A percentile compares a stretch with the other conserved stretches of the same genome.
These are phyloP conservation scores for Gymnoscopelus braueri DNA, from an alignment of 2,797 vertebrate genomes.

Conservation along the genomic window DNA sequence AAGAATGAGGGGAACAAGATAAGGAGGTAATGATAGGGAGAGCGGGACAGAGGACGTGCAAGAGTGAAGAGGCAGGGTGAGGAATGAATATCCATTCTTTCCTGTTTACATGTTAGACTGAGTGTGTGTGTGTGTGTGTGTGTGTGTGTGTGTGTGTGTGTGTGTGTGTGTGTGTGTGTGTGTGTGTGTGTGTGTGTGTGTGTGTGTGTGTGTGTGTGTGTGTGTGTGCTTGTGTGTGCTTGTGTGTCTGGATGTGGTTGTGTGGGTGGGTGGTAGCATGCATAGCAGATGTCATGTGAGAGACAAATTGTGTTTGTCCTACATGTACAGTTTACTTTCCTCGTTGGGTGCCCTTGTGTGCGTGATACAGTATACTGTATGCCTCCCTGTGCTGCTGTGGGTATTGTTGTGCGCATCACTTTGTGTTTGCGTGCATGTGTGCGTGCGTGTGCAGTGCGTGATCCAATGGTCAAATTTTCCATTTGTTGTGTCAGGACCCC, in stretches of 20 bases:
- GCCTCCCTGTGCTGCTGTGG: not conserved
- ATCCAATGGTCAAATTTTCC: constrained; percentile 44
- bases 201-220: constrained; percentile 4
- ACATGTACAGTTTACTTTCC: too few relatives aligned
- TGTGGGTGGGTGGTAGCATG: not conserved
- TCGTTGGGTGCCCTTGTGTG: too few relatives aligned
- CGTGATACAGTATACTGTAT: too few relatives aligned
- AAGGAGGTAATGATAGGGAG: constrained; percentile 18
- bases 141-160: constrained; percentile 15
- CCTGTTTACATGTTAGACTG: constrained; percentile 43
- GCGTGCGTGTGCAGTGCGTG: constrained; percentile 9
- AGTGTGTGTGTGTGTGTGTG: constrained; percentile 16
- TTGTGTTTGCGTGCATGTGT: constrained; percentile 6
- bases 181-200: constrained; percentile 8
- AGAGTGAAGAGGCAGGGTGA: not conserved
- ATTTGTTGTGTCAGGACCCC: not conserved
- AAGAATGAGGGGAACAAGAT: constrained; percentile 1
- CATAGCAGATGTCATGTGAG: too few relatives aligned
- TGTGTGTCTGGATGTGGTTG: constrained; percentile 4
- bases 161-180: constrained; percentile 14
- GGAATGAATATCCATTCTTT: constrained; percentile 24
- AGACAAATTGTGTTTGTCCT: too few relatives aligned
- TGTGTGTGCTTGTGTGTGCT: not conserved
- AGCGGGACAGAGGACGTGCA: constrained; percentile 3
- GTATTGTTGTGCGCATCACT: too few relatives aligned